Evolutionary conservation across 2,797 vertebrate species (phyloP), one percentile per base, ranked within the genome.

Genomic region (Tachyglossus aculeatus): DNA sequence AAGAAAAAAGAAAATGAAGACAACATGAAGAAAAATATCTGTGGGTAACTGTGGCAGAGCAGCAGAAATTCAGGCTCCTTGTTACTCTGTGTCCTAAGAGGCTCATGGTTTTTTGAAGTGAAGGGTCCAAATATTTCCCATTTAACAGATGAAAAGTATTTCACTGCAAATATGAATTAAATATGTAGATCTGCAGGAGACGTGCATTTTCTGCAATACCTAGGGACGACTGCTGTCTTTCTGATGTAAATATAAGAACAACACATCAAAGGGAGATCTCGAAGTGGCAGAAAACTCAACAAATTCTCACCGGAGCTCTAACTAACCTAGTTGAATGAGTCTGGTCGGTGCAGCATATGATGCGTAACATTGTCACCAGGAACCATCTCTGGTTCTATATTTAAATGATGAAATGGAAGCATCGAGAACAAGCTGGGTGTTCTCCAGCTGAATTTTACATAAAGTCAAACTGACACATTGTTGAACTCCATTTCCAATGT

Each of bases 241-340:
- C 50, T 66, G 50, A 66, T 76, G 75, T 40, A 71, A 80, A 82
- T 81, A 74, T 67, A 75, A 71, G 77, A 80, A 21, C 56, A 74
- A 32, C 29, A 71, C 66, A 60, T n/a, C n/a, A n/a, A n/a, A n/a
- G n/a, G n/a, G n/a, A n/a, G n/a, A n/a, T n/a, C n/a, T n/a, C n/a
- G n/a, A n/a, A n/a, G n/a, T n/a, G n/a, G n/a, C n/a, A n/a, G n/a
- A n/a, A n/a, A n/a, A n/a, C n/a, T n/a, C n/a, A 68, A 33, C 39
- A 50, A 76, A 63, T 9, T 69, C 27, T 68, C 56, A 52, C 31
- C 50, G 63, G 66, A 67, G 58, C 66, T 73, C 13, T 62, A 71
- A 68, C 39, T 71, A 76, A 74, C 51, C 66, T 66, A 53, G 47
- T 62, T 70, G 14, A 24, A 75, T 77, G 39, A 55, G 27, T 33